phyloP scores from a whole-genome alignment of 2,888 invertebrate species.

The Bellardia bayeri region DNA sequence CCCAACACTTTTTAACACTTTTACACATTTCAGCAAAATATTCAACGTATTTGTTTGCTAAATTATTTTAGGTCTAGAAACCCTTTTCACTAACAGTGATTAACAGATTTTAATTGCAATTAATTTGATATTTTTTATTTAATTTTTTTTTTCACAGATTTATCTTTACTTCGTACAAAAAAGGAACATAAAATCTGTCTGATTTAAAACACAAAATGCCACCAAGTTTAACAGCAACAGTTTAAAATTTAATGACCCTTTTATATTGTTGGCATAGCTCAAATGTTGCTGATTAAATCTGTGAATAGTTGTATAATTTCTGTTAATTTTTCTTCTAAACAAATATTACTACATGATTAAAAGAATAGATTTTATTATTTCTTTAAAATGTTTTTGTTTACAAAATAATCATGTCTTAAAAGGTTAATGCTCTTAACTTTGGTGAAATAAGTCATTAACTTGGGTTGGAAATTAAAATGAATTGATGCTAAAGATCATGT shows the following conservation, averaged over 20 bases:
- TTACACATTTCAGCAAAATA: too few species aligned
- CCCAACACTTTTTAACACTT: too few species aligned
- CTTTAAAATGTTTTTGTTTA: neutral
- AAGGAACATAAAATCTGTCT: too few species aligned
- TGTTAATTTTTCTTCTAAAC: constrained; percentile 22
- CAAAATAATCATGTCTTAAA: constrained; percentile 5
- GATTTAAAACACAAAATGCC: neutral
- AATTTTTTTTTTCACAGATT: too few species aligned
- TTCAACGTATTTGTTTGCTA: too few species aligned
- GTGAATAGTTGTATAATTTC: constrained; percentile 11
- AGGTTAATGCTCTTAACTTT: constrained; percentile 9
- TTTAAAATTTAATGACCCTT: constrained; percentile 54
- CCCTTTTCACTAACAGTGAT: too few species aligned
- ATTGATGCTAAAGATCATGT: too few species aligned
- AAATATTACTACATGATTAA: constrained; percentile 11
- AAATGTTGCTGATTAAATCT: constrained; percentile 4
- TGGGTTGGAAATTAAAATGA: too few species aligned
- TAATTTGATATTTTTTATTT: too few species aligned
- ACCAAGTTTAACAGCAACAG: constrained; percentile 32
- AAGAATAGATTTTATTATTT: constrained; percentile 8
- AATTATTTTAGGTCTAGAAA: too few species aligned
- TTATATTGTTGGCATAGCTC: constrained; percentile 10
- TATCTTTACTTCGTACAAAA: too few species aligned
- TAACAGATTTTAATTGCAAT: too few species aligned
- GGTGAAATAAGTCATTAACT: constrained; percentile 19